phyloP scores from a whole-genome alignment of 92 coral and sea anemone species.

The Montipora capitata region DNA sequence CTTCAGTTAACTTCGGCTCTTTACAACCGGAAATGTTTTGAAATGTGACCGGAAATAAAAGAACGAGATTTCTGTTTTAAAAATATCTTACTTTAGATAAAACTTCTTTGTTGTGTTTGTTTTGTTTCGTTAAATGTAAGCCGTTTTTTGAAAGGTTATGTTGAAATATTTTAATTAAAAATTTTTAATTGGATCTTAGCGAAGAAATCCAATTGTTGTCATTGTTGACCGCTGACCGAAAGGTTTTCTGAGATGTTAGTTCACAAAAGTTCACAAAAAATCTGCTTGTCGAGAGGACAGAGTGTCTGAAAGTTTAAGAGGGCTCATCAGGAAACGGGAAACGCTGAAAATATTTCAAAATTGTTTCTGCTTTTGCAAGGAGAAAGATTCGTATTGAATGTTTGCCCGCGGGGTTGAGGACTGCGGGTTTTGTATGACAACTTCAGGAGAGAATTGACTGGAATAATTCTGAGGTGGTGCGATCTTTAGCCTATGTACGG shows the following conservation, averaged over 20 bases:
- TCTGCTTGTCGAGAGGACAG: not conserved
- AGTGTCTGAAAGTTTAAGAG: not conserved
- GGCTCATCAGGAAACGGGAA: not conserved
- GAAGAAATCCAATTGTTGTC: constrained; percentile 39
- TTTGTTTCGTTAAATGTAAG: not conserved
- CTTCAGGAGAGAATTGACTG: not conserved
- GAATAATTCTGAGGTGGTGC: constrained; percentile 2
- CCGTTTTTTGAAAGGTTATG: not conserved
- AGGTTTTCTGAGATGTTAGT: not conserved
- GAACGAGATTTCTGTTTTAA: not conserved
- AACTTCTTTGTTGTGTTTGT: not conserved
- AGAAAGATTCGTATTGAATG: not conserved
- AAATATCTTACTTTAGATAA: not conserved
- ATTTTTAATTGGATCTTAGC: not conserved
- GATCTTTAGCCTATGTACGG: not conserved
- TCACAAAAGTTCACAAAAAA: no score
- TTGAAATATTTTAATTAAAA: not conserved
- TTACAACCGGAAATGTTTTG: constrained; percentile 25
- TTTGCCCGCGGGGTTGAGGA: not conserved
- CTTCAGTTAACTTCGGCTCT: not conserved
- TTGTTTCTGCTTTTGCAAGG: not conserved
- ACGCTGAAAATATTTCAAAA: not conserved
- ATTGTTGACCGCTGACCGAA: constrained; percentile 42
- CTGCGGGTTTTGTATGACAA: constrained; percentile 20
- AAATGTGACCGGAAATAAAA: constrained; percentile 29